These are phyloP conservation scores for Nebria ingens DNA, from an alignment of 1,140 invertebrate genomes.

Conservation along the genomic window DNA sequence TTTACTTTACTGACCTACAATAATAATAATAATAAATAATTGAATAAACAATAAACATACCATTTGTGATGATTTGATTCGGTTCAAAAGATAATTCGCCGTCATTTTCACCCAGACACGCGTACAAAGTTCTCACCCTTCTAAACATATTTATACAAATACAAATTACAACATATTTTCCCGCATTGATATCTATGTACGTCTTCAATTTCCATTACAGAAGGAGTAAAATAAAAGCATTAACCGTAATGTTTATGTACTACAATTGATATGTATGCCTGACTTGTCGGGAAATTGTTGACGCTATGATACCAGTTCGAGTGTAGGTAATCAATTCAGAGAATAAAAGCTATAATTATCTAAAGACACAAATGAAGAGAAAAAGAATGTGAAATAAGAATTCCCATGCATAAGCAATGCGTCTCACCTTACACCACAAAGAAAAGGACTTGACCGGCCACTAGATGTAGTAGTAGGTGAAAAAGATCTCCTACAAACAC, in stretches of 20 bases:
- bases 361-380: background rate
- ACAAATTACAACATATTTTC: background rate
- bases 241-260: too few relatives aligned
- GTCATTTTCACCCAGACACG: constrained; percentile 91
- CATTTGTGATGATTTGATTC: constrained; percentile 95
- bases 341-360: too few relatives aligned
- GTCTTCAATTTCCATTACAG: too few relatives aligned
- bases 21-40: constrained; percentile 18
- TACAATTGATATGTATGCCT: too few relatives aligned
- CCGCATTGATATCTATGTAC: background rate
- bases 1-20: too few relatives aligned
- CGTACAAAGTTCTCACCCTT: constrained; percentile 88
- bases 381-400: background rate
- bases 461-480: constrained; percentile 19
- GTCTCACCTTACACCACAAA: constrained; percentile 21
- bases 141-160: constrained; percentile 18
- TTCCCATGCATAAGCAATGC: constrained; percentile 1
- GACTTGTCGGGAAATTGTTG: too few relatives aligned
- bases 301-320: too few relatives aligned
- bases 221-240: too few relatives aligned
- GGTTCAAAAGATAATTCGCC: constrained; percentile 96
- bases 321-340: too few relatives aligned
- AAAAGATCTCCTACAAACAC: constrained; percentile 16
- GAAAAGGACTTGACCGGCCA: constrained; percentile 22
- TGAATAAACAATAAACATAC: constrained; percentile 43